Conservation (phyloP, 1,140 invertebrate genomes). For the Parasteatoda tepidariorum region DNA sequence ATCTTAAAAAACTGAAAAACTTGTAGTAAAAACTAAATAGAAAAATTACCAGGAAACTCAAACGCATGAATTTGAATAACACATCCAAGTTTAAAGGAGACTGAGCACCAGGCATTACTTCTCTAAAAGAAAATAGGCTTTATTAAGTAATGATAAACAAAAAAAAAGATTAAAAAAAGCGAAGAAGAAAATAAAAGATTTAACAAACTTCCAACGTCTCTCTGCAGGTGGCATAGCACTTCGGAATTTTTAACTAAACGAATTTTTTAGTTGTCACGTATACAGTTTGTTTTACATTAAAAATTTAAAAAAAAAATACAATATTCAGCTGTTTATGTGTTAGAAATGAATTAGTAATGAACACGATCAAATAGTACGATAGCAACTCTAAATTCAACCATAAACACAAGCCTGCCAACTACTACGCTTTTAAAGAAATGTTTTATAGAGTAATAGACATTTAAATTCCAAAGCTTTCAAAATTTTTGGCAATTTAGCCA, state of each 20-base stretch:
- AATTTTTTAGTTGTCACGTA: neutral
- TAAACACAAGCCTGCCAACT: too few species aligned
- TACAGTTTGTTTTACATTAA: neutral
- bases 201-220: neutral
- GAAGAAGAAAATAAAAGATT: neutral
- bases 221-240: neutral
- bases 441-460: too few species aligned
- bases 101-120: constrained; percentile 34
- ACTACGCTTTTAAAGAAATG: too few species aligned
- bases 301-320: too few species aligned
- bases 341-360: too few species aligned
- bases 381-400: too few species aligned
- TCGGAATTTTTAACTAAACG: neutral
- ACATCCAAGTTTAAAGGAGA: constrained; percentile 13
- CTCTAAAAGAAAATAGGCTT: constrained; percentile 7
- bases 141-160: neutral
- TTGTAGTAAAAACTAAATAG: neutral
- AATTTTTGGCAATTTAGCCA: too few species aligned
- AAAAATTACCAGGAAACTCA: constrained; percentile 4
- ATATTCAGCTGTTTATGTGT: too few species aligned
- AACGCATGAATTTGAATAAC: neutral
- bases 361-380: too few species aligned
- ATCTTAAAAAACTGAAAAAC: too few species aligned
- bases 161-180: neutral
- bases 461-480: too few species aligned